phyloP scores from a whole-genome alignment of 2,797 vertebrate genomes.

The Pampus argenteus region DNA sequence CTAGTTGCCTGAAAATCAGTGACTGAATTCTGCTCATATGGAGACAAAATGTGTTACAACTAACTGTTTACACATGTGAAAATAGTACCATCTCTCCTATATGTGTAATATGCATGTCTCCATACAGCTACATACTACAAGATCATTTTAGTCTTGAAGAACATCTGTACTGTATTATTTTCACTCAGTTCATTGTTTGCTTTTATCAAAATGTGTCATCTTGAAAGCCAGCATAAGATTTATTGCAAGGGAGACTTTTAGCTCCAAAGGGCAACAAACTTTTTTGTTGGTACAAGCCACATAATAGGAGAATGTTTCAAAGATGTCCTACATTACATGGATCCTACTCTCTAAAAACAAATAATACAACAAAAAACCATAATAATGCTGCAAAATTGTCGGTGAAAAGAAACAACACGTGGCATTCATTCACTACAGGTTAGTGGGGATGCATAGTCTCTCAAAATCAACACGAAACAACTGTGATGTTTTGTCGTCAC shows the following conservation, averaged over 20 bases:
- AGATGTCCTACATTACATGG: background rate
- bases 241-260: background rate
- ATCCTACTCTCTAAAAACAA: background rate
- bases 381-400: background rate
- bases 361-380: background rate
- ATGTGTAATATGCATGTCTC: slow-evolving; percentile 8
- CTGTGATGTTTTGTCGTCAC: no score
- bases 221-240: background rate
- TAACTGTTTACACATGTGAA: no score
- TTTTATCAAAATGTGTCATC: slow-evolving; percentile 17
- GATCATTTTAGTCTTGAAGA: background rate
- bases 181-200: background rate
- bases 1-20: slow-evolving; percentile 1
- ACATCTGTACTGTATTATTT: slow-evolving; percentile 1
- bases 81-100: background rate
- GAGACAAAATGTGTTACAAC: background rate
- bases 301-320: background rate
- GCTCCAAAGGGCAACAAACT: background rate
- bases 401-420: no score
- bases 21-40: background rate
- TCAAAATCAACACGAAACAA: no score
- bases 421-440: no score
- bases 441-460: no score
- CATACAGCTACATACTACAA: no score
- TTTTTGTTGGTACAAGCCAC: background rate